phyloP scores from a whole-genome alignment of 2,113 vertebrate genomes.

The Atractosteus spatula region DNA sequence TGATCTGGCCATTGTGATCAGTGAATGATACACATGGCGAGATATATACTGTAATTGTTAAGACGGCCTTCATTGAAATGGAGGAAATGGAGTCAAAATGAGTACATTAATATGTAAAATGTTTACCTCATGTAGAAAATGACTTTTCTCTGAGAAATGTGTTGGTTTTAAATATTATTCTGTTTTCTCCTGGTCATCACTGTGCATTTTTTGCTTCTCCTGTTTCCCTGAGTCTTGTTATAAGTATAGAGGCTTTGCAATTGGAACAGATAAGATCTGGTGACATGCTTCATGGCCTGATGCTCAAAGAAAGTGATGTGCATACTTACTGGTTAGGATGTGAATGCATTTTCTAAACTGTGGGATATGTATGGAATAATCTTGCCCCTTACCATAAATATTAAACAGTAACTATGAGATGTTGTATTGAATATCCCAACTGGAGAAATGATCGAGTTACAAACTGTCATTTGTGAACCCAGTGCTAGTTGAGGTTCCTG shows the following conservation, averaged over 20 bases:
- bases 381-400: conserved; percentile 25
- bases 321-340: background rate
- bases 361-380: conserved; percentile 17
- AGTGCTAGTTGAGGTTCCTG: background rate
- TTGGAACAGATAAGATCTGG: background rate
- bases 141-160: no score
- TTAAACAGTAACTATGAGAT: conserved; percentile 23
- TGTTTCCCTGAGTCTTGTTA: background rate
- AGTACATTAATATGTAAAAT: no score
- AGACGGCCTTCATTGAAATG: no score
- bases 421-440: conserved; percentile 19
- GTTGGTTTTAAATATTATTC: no score
- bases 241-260: background rate
- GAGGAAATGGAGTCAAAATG: no score
- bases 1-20: no score
- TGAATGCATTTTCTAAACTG: conserved; percentile 8
- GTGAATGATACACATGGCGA: no score
- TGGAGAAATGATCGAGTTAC: conserved; percentile 23
- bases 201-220: background rate
- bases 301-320: background rate
- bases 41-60: no score
- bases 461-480: conserved; percentile 6
- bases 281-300: background rate
- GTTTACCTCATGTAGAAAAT: no score
- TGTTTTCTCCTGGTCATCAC: background rate